Conservation (phyloP, 2,113 vertebrate genomes). For the Microtus oregoni region DNA sequence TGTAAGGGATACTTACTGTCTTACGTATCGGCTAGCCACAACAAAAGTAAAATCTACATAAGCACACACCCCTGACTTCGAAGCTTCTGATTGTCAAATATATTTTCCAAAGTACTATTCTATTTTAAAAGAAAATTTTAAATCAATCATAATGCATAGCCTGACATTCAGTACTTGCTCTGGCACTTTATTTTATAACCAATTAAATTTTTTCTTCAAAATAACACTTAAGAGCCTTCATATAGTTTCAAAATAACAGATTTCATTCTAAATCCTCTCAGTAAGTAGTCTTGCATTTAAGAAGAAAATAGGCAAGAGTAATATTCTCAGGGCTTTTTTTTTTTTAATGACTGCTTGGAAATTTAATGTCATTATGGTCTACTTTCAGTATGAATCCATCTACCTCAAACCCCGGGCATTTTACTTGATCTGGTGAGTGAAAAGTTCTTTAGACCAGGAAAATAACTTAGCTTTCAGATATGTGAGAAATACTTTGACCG, state of each 20-base stretch:
- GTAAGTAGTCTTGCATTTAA: background rate
- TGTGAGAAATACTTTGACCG: slow-evolving; percentile 30
- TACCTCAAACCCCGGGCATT: slow-evolving; percentile 57
- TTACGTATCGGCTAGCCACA: background rate
- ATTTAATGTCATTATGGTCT: slow-evolving; percentile 43
- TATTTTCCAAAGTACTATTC: background rate
- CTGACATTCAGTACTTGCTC: background rate
- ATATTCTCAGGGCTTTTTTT: background rate
- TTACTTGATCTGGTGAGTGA: slow-evolving; percentile 45
- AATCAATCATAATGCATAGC: background rate
- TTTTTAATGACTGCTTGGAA: slow-evolving; percentile 19
- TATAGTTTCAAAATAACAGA: background rate
- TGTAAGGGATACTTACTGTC: background rate
- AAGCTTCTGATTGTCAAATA: background rate
- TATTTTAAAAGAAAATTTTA: background rate
- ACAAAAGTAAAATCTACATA: background rate
- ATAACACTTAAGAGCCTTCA: slow-evolving; percentile 22
- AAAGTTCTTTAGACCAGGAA: slow-evolving; percentile 58
- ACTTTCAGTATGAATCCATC: slow-evolving; percentile 22
- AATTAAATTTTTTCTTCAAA: background rate
- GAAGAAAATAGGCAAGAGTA: background rate
- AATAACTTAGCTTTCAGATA: slow-evolving; percentile 60
- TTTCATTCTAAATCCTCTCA: background rate
- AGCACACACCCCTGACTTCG: background rate
- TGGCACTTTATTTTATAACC: background rate